A percentile compares a stretch with the other conserved stretches of the same genome.
phyloP scores from a whole-genome alignment of 2,888 invertebrate species.

The Fragum fragum region DNA sequence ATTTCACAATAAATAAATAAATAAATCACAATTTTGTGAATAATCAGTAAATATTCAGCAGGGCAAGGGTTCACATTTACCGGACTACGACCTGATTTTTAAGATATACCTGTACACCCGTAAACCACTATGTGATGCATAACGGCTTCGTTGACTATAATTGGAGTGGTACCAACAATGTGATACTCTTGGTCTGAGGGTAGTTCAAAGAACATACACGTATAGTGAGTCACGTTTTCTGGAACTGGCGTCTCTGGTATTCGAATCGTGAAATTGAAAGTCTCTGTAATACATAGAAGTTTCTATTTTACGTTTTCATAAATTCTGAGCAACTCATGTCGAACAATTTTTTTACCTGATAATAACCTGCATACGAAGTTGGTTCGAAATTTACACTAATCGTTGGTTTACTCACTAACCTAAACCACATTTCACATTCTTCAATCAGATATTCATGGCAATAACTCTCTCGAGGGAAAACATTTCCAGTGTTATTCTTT shows the following conservation, averaged over 20 bases:
- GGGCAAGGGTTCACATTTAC: too few species aligned
- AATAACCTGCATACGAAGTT: background rate
- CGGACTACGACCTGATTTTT: too few species aligned
- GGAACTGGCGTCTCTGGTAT: constrained; percentile 64
- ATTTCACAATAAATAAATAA: too few species aligned
- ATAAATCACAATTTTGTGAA: too few species aligned
- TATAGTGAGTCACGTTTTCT: constrained; percentile 62
- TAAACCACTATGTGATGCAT: constrained; percentile 71
- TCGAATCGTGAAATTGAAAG: constrained; percentile 50
- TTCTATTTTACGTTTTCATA: background rate
- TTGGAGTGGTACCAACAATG: constrained; percentile 65
- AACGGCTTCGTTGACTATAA: constrained; percentile 59
- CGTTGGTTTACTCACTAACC: background rate
- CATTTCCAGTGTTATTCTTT: too few species aligned
- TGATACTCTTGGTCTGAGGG: constrained; percentile 61
- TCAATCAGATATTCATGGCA: too few species aligned
- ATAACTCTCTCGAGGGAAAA: too few species aligned
- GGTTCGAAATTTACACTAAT: background rate
- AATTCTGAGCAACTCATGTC: background rate
- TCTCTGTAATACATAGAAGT: constrained; percentile 47
- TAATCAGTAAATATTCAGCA: too few species aligned
- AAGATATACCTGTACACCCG: constrained; percentile 52
- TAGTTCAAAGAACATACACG: constrained; percentile 67
- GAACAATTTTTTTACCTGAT: background rate
- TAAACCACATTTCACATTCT: too few species aligned